A percentile compares a stretch with the other conserved stretches of the same genome.
Conservation (phyloP, 2,888 invertebrate genomes). For the Philereme vetulata region DNA sequence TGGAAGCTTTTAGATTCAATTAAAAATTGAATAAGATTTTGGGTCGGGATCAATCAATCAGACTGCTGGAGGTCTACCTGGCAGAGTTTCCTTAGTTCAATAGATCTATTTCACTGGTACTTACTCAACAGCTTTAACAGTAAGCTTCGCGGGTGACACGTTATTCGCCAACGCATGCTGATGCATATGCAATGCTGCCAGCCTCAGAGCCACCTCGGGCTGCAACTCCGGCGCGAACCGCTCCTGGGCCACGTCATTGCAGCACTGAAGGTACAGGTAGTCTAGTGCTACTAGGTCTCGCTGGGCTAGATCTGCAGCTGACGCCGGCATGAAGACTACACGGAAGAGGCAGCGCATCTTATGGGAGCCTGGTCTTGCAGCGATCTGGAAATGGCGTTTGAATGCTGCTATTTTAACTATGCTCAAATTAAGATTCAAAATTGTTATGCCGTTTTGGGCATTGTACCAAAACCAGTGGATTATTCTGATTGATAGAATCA, state of each 20-base stretch:
- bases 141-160: constrained; percentile 90
- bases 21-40: too few relatives aligned
- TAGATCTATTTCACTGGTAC: constrained; percentile 59
- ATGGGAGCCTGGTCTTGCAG: constrained; percentile 94
- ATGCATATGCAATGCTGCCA: constrained; percentile 95
- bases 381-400: constrained; percentile 85
- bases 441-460: too few relatives aligned
- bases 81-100: too few relatives aligned
- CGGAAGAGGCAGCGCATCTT: constrained; percentile 95
- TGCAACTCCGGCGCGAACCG: constrained; percentile 93
- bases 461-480: too few relatives aligned
- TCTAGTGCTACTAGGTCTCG: constrained; percentile 93
- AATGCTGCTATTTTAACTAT: background rate
- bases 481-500: too few relatives aligned
- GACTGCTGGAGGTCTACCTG: too few relatives aligned
- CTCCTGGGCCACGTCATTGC: constrained; percentile 96
- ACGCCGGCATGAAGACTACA: constrained; percentile 93
- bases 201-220: constrained; percentile 92
- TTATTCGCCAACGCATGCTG: constrained; percentile 94
- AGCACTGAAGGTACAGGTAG: constrained; percentile 95
- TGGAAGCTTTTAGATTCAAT: too few relatives aligned
- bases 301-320: constrained; percentile 92
- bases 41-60: too few relatives aligned
- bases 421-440: too few relatives aligned
- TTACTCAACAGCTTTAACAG: constrained; percentile 94